A percentile compares a stretch with the other conserved stretches of the same genome.
Evolutionary conservation across 2,888 invertebrate genomes (phyloP).

Genomic region (Drosophila prostipennis): DNA sequence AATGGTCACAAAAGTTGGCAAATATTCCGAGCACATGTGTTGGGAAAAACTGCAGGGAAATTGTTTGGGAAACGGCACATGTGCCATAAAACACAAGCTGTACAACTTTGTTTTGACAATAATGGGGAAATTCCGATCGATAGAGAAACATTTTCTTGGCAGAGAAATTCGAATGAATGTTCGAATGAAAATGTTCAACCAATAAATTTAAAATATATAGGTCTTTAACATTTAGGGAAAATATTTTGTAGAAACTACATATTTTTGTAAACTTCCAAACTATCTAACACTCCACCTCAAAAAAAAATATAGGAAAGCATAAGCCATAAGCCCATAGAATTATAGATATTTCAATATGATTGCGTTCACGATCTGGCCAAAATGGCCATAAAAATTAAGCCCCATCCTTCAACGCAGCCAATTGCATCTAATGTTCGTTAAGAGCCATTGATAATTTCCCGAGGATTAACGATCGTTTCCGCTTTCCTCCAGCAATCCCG

Average conservation of each 20-base stretch:
- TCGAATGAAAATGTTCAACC: no score
- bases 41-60: slow-evolving; percentile 7
- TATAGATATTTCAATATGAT: background rate
- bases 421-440: slow-evolving; percentile 20
- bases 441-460: slow-evolving; percentile 22
- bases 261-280: no score
- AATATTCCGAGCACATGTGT: slow-evolving; percentile 5
- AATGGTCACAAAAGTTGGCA: slow-evolving; percentile 10
- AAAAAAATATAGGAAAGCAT: background rate
- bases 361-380: slow-evolving; percentile 3
- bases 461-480: slow-evolving; percentile 32
- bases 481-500: slow-evolving; percentile 17
- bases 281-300: background rate
- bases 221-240: no score
- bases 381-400: slow-evolving; percentile 1
- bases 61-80: slow-evolving; percentile 7
- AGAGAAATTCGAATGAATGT: no score
- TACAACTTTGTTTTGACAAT: background rate
- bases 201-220: no score
- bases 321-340: background rate
- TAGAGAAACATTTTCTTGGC: background rate
- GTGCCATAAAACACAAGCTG: background rate
- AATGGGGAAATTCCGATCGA: background rate
- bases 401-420: background rate
- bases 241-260: no score